Evolutionary conservation across 2,113 vertebrate genomes (phyloP).

Genomic region (Dipodomys ordii): DNA sequence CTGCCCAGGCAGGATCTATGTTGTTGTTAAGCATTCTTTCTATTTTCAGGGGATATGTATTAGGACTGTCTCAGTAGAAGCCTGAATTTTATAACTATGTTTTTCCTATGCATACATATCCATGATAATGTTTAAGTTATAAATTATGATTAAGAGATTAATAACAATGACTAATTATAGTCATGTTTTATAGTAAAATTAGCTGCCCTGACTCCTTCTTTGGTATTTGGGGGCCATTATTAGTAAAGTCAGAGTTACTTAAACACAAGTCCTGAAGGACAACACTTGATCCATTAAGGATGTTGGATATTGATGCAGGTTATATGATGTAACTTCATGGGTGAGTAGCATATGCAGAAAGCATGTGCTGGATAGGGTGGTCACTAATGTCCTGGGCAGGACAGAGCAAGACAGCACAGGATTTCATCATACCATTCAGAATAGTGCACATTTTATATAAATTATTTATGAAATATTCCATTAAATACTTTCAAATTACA

Average conservation of each 20-base stretch:
- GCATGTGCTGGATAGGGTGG: not conserved
- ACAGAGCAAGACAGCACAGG: not conserved
- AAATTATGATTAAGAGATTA: not conserved
- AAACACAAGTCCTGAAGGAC: not conserved
- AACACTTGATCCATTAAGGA: not conserved
- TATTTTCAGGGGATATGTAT: not conserved
- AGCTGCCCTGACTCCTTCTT: no score
- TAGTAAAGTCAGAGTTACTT: no score
- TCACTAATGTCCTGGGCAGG: not conserved
- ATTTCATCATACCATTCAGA: not conserved
- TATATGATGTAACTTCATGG: not conserved
- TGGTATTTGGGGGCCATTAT: not conserved
- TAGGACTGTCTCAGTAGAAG: not conserved
- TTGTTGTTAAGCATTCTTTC: not conserved
- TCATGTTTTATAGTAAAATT: not conserved
- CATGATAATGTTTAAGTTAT: not conserved
- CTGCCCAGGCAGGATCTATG: not conserved
- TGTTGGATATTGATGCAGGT: not conserved
- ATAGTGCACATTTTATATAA: not conserved
- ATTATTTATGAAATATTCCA: not conserved
- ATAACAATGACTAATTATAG: not conserved
- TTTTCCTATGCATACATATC: not conserved
- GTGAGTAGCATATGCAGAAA: not conserved
- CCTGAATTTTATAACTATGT: not conserved
- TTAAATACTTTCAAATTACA: not conserved